Evolutionary conservation across 2,797 vertebrate species (phyloP).

Genomic region (Lindbergichthys nudifrons): DNA sequence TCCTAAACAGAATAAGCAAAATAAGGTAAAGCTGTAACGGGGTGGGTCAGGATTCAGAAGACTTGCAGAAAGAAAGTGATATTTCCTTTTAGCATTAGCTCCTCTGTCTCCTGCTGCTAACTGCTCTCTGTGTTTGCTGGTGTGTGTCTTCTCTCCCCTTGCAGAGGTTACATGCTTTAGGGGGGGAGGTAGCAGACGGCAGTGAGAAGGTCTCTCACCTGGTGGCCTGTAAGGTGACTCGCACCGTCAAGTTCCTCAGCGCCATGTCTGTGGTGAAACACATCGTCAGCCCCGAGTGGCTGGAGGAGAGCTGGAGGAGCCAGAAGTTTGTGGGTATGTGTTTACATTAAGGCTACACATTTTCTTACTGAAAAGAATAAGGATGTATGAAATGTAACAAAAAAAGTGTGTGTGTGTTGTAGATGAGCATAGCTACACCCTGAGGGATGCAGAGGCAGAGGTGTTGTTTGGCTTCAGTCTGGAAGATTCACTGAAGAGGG

Average conservation of each 20-base stretch:
- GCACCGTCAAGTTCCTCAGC: conserved; percentile 96
- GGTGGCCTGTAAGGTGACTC: conserved; percentile 93
- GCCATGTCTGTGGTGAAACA: conserved; percentile 94
- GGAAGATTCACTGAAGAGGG: conserved; percentile 94
- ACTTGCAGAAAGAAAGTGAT: no score
- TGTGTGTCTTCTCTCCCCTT: conserved; percentile 3
- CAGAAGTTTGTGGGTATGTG: conserved; percentile 93
- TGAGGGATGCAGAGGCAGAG: conserved; percentile 95
- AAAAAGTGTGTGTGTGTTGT: conserved; percentile 6
- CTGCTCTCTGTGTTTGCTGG: not conserved
- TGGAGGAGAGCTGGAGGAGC: conserved; percentile 95
- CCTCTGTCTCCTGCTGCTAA: no score
- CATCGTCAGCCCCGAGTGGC: conserved; percentile 94
- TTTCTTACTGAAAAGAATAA: not conserved
- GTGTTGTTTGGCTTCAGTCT: conserved; percentile 95
- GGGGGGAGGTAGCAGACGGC: conserved; percentile 92
- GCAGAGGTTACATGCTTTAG: conserved; percentile 93
- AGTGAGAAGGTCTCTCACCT: conserved; percentile 94
- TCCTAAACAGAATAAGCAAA: no score
- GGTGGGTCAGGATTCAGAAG: no score
- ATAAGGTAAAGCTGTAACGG: no score
- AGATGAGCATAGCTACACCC: conserved; percentile 93
- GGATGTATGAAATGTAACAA: not conserved
- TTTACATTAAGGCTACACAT: not conserved
- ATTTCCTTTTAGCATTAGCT: no score